Evolutionary conservation across 2,888 invertebrate species (phyloP).

Genomic region (Acleris cristana): DNA sequence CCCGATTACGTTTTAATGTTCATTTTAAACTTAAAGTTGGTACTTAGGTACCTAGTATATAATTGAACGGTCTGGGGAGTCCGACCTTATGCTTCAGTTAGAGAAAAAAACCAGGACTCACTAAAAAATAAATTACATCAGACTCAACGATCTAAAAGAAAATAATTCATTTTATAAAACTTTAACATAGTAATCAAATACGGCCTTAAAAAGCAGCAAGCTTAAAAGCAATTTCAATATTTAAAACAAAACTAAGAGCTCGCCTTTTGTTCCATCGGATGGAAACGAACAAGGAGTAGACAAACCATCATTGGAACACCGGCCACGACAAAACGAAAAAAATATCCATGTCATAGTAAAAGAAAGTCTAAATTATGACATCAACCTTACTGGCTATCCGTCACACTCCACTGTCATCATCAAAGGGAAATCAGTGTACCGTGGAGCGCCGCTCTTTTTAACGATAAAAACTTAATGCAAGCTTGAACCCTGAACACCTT

Average conservation of each 20-base stretch:
- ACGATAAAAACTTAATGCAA: conserved; percentile 48
- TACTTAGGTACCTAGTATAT: too few relatives aligned
- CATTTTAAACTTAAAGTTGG: too few relatives aligned
- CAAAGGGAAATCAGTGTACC: conserved; percentile 58
- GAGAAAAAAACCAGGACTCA: too few relatives aligned
- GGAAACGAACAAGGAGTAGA: conserved; percentile 4
- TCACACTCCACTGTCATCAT: conserved; percentile 52
- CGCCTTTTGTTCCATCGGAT: conserved; percentile 2
- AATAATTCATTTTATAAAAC: too few relatives aligned
- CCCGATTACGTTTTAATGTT: too few relatives aligned
- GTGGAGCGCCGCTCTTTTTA: conserved; percentile 44
- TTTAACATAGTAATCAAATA: too few relatives aligned
- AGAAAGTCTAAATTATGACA: conserved; percentile 54
- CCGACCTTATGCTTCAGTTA: too few relatives aligned
- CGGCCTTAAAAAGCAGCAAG: too few relatives aligned
- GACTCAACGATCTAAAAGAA: too few relatives aligned
- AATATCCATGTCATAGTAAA: conserved; percentile 35
- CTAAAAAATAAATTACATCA: too few relatives aligned
- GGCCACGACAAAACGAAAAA: conserved; percentile 19
- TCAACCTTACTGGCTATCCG: conserved; percentile 50
- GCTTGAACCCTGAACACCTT: conserved; percentile 46
- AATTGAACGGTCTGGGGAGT: too few relatives aligned
- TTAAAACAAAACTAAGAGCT: conserved; percentile 2
- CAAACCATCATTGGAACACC: conserved; percentile 24
- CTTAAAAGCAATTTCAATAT: conserved; percentile 15